Percentiles rank a stretch among this genome's conserved stretches.
These are phyloP conservation scores for Tipula unca DNA, from an alignment of 2,888 invertebrate genomes.

Conservation along the genomic window DNA sequence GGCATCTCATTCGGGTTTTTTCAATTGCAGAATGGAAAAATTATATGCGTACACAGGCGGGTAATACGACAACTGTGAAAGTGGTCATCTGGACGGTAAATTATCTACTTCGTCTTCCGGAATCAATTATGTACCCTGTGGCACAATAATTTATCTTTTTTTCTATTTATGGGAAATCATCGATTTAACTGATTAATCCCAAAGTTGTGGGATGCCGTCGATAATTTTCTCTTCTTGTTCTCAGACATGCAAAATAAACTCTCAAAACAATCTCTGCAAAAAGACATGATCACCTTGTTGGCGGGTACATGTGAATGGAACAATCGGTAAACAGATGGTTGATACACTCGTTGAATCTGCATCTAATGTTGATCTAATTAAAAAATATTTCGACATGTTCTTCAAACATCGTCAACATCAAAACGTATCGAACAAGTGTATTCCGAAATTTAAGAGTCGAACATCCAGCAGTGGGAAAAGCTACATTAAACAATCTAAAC, in stretches of 20 bases:
- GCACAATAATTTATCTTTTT: background rate
- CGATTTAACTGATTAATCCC: conserved; percentile 94
- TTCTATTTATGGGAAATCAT: conserved; percentile 64
- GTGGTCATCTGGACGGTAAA: conserved; percentile 99
- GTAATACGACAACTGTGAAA: conserved; percentile 98
- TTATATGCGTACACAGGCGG: conserved; percentile 96
- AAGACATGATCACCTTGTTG: conserved; percentile 99
- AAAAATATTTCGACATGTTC: conserved; percentile 99
- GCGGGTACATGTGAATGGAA: conserved; percentile 97
- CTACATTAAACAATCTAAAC: conserved; percentile 99
- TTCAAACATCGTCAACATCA: conserved; percentile 77
- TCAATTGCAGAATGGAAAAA: conserved; percentile 89
- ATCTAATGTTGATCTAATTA: conserved; percentile 90
- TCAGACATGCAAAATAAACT: conserved; percentile 99
- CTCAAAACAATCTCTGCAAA: conserved; percentile 96
- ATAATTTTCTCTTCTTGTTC: conserved; percentile 98
- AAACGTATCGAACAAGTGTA: conserved; percentile 97
- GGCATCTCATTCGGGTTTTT: background rate
- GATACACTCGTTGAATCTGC: conserved; percentile 98
- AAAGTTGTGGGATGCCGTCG: conserved; percentile 99
- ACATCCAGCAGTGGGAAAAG: conserved; percentile 99
- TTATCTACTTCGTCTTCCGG: conserved; percentile 91
- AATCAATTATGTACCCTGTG: conserved; percentile 99
- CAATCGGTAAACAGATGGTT: conserved; percentile 99
- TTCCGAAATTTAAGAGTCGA: conserved; percentile 98